Evolutionary conservation across 2,797 vertebrate genomes (phyloP), one percentile per base, ranked within the genome.

Genomic region (Odontamblyopus lacepedii): DNA sequence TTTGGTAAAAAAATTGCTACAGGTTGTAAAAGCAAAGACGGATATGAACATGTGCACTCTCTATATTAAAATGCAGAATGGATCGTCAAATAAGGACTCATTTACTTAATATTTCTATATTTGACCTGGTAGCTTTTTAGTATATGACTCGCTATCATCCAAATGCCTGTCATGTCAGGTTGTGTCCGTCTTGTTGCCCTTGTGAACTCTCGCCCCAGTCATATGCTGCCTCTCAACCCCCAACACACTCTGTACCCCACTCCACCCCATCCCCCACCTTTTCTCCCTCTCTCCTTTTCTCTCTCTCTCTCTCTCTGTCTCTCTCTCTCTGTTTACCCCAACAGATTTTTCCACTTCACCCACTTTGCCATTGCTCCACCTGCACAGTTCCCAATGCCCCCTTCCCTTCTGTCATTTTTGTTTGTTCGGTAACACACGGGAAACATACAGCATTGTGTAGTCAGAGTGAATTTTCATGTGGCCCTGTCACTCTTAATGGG

Each of bases 271-370:
- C 88, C 88, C 88, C 85, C 87, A 71, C 71, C 6, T 35, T 38
- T 8, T 38, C 35, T 38, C 6, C 11, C 44, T 48, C 44, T 60
- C 55, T 11, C 6, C 3, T 11, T 55, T 3, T 55, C 51, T 53
- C 18, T 53, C 51, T 53, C 51, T 53, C 19, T 8, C 18, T 53
- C 6, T 53, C 51, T 56, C n/a, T 26, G 7, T 3, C 55, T 56
- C 55, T 66, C 77, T 65, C 35, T 32, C 69, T 63, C 72, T 72
- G 69, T 75, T 83, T 82, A 74, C 79, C 85, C 79, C 78, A 75
- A 63, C 16, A 1, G 80, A 88, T 91, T 88, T 64, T 94, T 94
- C 92, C 92, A 91, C 90, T 93, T 92, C 92, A 90, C 85, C 89
- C 83, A 79, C 78, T 91, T 88, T 84, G 67, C 85, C 82, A 86